Conservation (phyloP, 64 coral and sea anemone species). For the Exaiptasia diaphana region DNA sequence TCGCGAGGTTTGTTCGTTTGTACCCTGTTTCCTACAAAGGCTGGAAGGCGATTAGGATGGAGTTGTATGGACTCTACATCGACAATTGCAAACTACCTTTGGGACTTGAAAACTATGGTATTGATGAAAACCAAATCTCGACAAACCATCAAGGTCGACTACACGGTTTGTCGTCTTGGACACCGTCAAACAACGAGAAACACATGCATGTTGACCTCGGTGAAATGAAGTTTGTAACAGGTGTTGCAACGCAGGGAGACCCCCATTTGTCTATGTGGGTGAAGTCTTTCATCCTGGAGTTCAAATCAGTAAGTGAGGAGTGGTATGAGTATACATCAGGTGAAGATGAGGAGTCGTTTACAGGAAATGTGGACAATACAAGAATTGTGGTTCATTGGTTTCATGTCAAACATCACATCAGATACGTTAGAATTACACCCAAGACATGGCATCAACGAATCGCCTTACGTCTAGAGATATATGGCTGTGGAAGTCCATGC, state of each 20-base stretch:
- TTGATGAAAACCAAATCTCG: background rate
- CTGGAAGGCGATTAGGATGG: conserved; percentile 47
- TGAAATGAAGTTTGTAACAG: background rate
- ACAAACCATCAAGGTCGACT: background rate
- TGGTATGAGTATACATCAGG: background rate
- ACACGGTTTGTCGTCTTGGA: background rate
- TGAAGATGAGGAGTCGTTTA: background rate
- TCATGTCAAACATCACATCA: background rate
- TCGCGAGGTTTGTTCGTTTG: conserved; percentile 54
- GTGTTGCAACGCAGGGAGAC: conserved; percentile 6
- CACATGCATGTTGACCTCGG: background rate
- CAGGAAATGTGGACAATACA: background rate
- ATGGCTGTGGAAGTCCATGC: conserved; percentile 10
- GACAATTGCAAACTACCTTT: background rate
- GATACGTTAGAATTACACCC: background rate
- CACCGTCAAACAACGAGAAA: background rate
- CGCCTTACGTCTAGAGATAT: background rate
- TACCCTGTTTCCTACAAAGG: conserved; percentile 3
- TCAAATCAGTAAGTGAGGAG: background rate
- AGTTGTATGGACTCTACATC: conserved; percentile 43
- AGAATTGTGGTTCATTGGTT: conserved; percentile 1
- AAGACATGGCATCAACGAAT: background rate
- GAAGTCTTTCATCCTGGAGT: conserved; percentile 9
- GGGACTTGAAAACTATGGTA: conserved; percentile 2
- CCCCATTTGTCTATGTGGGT: background rate